Base-by-base conservation (phyloP, 2,113 vertebrate species). In the Theristicus caerulescens region DNA sequence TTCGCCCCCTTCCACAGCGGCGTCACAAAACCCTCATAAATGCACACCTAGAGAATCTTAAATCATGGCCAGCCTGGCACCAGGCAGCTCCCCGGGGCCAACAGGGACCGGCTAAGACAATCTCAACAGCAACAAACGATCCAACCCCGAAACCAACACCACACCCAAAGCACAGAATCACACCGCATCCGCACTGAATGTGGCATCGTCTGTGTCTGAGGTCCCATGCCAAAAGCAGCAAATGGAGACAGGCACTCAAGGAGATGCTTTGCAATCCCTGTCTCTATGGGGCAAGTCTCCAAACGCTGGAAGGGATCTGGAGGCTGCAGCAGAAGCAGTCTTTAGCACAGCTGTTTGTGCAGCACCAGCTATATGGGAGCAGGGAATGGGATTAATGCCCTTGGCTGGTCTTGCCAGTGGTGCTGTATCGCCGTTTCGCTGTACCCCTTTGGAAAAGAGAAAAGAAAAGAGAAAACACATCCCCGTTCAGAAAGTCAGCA, bases 341-440 rank as follows among this genome's bases (percentile, higher is more conserved):
- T 88, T 55, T 57, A 22, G 46, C 7, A 0, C 27, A 90, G 79
- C 67, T 91, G 32, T 17, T 84, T 54, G 9, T 61, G 38, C 7
- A 36, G 38, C 32, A 38, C 9, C 65, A 47, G 1, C 70, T 66
- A 36, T 38, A 24, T 10, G 67, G 54, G 72, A 87, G 69, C 46
- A 74, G 22, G n/a, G 73, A 91, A 46, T 57, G 65, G 59, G 24
- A 51, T 61, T 52, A 31, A 34, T 0, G 1, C 58, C 29, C 31
- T 54, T 83, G 67, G 17, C n/a, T 59, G 20, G 25, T 65, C 29
- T 71, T 87, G 38, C 34, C 36, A 70, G 31, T 1, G 2, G 71
- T 55, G 47, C 71, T 64, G 22, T 38, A 26, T 38, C 0, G 0
- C 34, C 10, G 64, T 78, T 76, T 76, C 4, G 1, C 76, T 1